Evolutionary conservation across 2,888 invertebrate species (phyloP).

Genomic region (Drosophila neonasuta): DNA sequence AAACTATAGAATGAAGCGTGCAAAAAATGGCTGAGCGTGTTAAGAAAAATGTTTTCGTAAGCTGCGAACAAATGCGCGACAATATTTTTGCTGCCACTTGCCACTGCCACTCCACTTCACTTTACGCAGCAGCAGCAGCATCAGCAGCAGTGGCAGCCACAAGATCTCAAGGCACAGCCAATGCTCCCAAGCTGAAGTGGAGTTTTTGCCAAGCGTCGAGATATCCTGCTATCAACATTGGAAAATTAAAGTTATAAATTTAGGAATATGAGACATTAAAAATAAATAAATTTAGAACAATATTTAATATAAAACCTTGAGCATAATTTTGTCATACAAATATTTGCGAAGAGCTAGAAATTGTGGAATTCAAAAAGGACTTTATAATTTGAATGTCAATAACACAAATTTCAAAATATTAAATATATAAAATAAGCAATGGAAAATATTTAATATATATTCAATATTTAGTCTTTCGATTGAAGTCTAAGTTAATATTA

Average conservation of each 20-base stretch:
- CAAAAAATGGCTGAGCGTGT: slow-evolving; percentile 75
- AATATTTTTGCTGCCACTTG: slow-evolving; percentile 64
- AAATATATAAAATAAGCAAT: too few relatives aligned
- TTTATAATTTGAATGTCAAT: too few relatives aligned
- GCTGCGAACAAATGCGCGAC: slow-evolving; percentile 78
- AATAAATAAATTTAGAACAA: too few relatives aligned
- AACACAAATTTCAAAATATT: too few relatives aligned
- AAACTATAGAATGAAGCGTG: slow-evolving; percentile 47
- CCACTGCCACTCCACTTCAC: slow-evolving; percentile 24
- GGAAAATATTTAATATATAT: too few relatives aligned
- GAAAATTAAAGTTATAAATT: background rate
- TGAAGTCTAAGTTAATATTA: too few relatives aligned
- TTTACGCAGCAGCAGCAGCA: background rate
- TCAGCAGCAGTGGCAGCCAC: slow-evolving; percentile 17
- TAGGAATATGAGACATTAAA: too few relatives aligned
- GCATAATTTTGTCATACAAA: too few relatives aligned
- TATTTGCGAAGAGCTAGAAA: too few relatives aligned
- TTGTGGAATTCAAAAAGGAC: too few relatives aligned
- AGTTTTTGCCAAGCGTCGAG: slow-evolving; percentile 7
- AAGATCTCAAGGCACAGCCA: slow-evolving; percentile 15
- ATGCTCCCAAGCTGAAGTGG: slow-evolving; percentile 17
- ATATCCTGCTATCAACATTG: slow-evolving; percentile 20
- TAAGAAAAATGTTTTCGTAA: slow-evolving; percentile 77
- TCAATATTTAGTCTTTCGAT: too few relatives aligned
- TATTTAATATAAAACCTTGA: too few relatives aligned